phyloP scores from a whole-genome alignment of 2,797 vertebrate genomes.

The Poeciliopsis paucimaculata region DNA sequence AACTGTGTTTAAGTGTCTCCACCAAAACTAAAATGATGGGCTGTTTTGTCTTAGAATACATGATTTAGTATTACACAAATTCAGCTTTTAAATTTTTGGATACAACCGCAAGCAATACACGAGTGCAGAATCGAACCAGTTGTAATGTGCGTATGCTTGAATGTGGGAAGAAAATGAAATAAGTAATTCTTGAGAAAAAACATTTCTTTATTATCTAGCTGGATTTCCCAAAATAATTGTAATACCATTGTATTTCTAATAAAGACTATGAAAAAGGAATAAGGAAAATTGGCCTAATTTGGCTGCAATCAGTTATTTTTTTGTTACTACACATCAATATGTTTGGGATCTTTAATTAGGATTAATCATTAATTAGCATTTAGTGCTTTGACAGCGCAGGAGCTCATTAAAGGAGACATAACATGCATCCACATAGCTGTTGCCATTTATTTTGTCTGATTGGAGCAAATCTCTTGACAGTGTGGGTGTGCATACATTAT shows the following conservation, averaged over 20 bases:
- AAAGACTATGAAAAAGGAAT: background rate
- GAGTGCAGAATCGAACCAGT: background rate
- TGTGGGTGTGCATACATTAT: conserved; percentile 7
- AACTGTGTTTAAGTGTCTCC: background rate
- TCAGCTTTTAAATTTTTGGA: background rate
- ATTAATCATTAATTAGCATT: conserved; percentile 7
- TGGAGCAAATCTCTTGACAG: conserved; percentile 6
- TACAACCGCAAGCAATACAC: background rate
- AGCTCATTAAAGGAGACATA: conserved; percentile 15
- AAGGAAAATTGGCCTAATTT: background rate
- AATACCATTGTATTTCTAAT: background rate
- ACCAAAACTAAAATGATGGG: background rate
- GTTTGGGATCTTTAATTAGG: background rate
- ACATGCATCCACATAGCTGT: conserved; percentile 18
- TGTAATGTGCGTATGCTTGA: background rate
- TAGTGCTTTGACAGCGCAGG: conserved; percentile 2
- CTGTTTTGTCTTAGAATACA: background rate
- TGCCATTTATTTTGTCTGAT: conserved; percentile 9
- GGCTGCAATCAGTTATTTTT: background rate
- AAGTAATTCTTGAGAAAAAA: background rate
- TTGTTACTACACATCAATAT: background rate
- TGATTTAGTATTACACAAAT: background rate
- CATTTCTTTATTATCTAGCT: background rate
- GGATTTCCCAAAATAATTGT: background rate
- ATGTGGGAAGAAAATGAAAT: background rate